These are phyloP conservation scores for Cremastobaeus sp. DNA, from an alignment of 2,888 invertebrate genomes.

Conservation along the genomic window DNA sequence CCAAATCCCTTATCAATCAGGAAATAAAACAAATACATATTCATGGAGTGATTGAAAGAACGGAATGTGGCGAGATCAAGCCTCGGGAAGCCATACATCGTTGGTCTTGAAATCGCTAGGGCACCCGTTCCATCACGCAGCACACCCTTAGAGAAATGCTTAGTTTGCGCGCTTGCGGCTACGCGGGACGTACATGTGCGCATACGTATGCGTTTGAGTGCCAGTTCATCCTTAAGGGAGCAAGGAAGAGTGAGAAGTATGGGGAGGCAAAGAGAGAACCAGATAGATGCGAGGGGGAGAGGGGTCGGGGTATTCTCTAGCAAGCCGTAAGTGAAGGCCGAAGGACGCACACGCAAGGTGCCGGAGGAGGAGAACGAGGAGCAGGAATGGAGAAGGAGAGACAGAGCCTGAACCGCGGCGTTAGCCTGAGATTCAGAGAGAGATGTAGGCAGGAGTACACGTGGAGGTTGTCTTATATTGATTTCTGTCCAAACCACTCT, in stretches of 20 bases:
- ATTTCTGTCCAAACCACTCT: constrained; percentile 78
- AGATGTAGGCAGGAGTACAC: constrained; percentile 64
- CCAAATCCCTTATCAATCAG: constrained; percentile 29
- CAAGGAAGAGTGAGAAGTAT: constrained; percentile 46
- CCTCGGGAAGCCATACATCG: constrained; percentile 39
- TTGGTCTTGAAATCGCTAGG: constrained; percentile 51
- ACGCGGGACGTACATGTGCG: constrained; percentile 59
- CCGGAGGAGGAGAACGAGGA: constrained; percentile 37
- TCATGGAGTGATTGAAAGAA: constrained; percentile 7
- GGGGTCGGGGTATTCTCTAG: constrained; percentile 22
- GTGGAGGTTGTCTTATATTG: constrained; percentile 78
- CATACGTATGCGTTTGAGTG: constrained; percentile 65
- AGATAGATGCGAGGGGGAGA: constrained; percentile 38
- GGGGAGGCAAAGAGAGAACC: constrained; percentile 14
- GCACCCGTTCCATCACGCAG: constrained; percentile 76
- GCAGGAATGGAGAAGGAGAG: not conserved
- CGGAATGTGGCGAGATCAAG: constrained; percentile 33
- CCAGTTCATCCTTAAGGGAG: constrained; percentile 74
- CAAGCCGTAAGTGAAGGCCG: constrained; percentile 61
- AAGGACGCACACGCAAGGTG: constrained; percentile 52
- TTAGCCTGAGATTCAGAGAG: constrained; percentile 14
- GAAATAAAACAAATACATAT: constrained; percentile 39
- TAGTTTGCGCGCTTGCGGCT: constrained; percentile 72
- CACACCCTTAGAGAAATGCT: constrained; percentile 76
- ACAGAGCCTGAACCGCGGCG: not conserved